Evolutionary conservation across 2,888 invertebrate genomes (phyloP), one percentile per base, ranked within the genome.

Genomic region (Zygaena filipendulae): DNA sequence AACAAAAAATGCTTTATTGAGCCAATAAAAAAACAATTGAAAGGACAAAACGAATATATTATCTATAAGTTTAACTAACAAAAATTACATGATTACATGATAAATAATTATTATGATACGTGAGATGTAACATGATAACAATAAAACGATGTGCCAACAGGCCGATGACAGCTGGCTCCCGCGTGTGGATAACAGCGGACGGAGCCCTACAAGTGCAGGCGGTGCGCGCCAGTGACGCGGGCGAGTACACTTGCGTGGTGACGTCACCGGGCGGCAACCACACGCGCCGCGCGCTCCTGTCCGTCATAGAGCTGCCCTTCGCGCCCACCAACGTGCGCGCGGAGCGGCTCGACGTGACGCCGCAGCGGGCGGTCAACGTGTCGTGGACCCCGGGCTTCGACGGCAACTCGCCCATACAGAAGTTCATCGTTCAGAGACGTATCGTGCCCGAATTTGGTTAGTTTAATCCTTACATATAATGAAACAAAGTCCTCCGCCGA

Each of bases 301-400:
- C 81, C 34, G 81, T 99, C 46, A 95, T 98, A 48, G 98, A 99
- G 68, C 81, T 97, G 42, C 99, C 99, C 0, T 94, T 92, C 56
- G 90, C 95, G 13, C 98, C 98, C 1, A 90, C 89, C 23, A 92
- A 92, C 54, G 92, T 94, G 0, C 84, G 86, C 42, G 97, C 95
- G 0, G 71, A 70, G 32, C 77, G 88, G 40, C 55, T 89, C 1
- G 87, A 88, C 27, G 79, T 83, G 3, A 82, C 85, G 8, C 81
- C 84, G 2, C 86, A 87, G 35, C 85, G 86, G 55, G 90, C 92
- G 13, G 92, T 97, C 38, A 93, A 95, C 54, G 87, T 98, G 3
- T 89, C 90, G 11, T 99, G 98, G 97, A 91, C 91, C 7, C 91
- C 95, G 0, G 95, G 95, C 13, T 99, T 97, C 66, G 95, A 98